Conservation (phyloP, 2,113 vertebrate genomes). For the Petrocephalus zakoni region DNA sequence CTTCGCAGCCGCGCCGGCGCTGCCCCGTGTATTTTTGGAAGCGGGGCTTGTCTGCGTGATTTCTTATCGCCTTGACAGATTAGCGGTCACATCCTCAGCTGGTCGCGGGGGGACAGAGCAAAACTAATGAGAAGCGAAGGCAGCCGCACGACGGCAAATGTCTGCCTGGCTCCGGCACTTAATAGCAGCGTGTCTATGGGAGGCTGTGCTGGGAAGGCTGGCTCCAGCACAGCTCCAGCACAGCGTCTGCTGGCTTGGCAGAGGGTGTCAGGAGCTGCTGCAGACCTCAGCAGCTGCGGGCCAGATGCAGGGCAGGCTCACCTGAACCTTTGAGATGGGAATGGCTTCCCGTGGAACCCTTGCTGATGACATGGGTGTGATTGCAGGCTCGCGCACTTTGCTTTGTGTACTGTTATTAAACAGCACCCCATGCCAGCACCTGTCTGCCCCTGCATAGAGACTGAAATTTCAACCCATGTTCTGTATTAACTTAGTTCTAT, state of each 20-base stretch:
- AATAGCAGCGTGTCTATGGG: not conserved
- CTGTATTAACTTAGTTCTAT: too few species aligned
- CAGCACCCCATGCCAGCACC: too few species aligned
- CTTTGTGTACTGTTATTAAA: not conserved
- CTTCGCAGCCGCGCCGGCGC: not conserved
- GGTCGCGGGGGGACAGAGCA: conserved; percentile 5
- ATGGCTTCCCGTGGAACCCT: not conserved
- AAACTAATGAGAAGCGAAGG: conserved; percentile 16
- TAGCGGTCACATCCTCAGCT: conserved; percentile 20
- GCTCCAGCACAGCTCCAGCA: not conserved
- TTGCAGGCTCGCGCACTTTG: not conserved
- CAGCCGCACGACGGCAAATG: not conserved
- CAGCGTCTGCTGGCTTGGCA: not conserved
- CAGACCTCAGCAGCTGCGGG: not conserved
- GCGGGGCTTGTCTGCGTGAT: conserved; percentile 6
- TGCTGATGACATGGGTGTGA: not conserved
- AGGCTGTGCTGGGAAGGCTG: not conserved
- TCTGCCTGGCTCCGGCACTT: not conserved
- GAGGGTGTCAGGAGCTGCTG: not conserved
- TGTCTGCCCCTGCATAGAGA: too few species aligned
- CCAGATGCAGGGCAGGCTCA: not conserved
- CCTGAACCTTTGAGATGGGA: not conserved
- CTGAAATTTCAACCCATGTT: too few species aligned
- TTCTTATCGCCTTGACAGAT: conserved; percentile 11
- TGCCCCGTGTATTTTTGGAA: conserved; percentile 14